Evolutionary conservation across 2,797 vertebrate genomes (phyloP).

Genomic region (Coregonus sp.): DNA sequence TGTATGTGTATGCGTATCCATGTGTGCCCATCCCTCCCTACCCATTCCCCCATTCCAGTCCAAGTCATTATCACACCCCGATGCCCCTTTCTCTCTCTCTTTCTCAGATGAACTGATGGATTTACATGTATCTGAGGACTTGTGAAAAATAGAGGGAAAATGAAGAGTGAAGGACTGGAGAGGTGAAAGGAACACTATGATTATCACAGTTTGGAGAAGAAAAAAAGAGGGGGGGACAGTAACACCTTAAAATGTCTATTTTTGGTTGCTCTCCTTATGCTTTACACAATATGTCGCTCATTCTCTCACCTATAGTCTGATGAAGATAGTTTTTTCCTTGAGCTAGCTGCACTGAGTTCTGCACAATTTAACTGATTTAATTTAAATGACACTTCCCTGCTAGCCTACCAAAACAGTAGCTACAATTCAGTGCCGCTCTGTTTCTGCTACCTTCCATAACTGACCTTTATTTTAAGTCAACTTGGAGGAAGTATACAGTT

Average conservation of each 20-base stretch:
- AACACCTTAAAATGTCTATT: slow-evolving; percentile 63
- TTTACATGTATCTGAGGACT: slow-evolving; percentile 75
- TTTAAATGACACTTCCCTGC: neutral
- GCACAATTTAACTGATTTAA: neutral
- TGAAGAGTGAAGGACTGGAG: slow-evolving; percentile 14
- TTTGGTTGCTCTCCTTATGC: neutral
- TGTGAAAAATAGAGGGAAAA: slow-evolving; percentile 36
- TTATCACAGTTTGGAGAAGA: slow-evolving; percentile 22
- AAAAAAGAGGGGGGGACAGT: slow-evolving; percentile 54
- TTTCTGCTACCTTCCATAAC: neutral
- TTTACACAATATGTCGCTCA: no score
- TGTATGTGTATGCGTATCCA: slow-evolving; percentile 18
- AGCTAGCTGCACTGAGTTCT: neutral
- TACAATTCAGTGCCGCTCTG: neutral
- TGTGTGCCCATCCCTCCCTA: neutral
- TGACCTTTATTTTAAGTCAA: neutral
- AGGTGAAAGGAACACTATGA: slow-evolving; percentile 55
- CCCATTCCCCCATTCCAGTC: slow-evolving; percentile 65
- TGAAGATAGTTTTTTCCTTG: neutral
- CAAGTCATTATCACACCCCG: slow-evolving; percentile 88
- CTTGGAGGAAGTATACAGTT: no score
- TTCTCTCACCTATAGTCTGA: neutral
- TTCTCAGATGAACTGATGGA: slow-evolving; percentile 76
- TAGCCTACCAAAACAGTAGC: no score
- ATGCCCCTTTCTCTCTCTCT: slow-evolving; percentile 55